Evolutionary conservation across 1,140 invertebrate genomes (phyloP).

Genomic region (Ridgeia piscesae): DNA sequence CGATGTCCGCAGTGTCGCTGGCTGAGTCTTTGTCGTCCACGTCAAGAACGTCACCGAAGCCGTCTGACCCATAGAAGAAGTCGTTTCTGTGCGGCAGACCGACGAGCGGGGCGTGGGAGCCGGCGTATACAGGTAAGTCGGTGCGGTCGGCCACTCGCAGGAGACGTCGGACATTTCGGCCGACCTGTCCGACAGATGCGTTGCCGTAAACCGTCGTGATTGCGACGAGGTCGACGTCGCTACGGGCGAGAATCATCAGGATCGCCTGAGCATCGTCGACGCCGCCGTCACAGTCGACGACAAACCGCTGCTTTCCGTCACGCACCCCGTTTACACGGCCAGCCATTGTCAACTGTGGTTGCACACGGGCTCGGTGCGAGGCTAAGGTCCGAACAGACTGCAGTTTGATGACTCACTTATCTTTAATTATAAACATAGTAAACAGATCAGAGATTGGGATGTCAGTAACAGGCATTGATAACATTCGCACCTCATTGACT

Average conservation of each 20-base stretch:
- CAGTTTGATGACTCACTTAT: too few species aligned
- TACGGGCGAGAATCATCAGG: constrained; percentile 40
- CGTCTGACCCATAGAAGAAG: not conserved
- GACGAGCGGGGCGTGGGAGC: not conserved
- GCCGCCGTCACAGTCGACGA: constrained; percentile 53
- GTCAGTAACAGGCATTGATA: too few species aligned
- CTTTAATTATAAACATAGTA: too few species aligned
- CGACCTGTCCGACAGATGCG: constrained; percentile 36
- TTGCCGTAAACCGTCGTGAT: constrained; percentile 49
- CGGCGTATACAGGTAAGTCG: not conserved
- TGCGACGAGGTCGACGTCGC: constrained; percentile 41
- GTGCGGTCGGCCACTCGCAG: constrained; percentile 25
- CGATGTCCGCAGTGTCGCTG: too few species aligned
- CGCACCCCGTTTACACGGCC: not conserved
- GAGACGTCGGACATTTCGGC: constrained; percentile 41
- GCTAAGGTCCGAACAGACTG: too few species aligned
- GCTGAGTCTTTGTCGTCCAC: too few species aligned
- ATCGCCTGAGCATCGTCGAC: constrained; percentile 53
- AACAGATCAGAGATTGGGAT: too few species aligned
- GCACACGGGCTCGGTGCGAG: too few species aligned
- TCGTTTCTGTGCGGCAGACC: not conserved
- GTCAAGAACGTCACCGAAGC: too few species aligned
- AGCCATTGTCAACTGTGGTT: not conserved
- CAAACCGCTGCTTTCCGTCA: constrained; percentile 26
- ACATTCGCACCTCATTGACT: too few species aligned